Evolutionary conservation across 2,113 vertebrate genomes (phyloP), one percentile per base, ranked within the genome.

Genomic region (Anarrhichthys ocellatus): DNA sequence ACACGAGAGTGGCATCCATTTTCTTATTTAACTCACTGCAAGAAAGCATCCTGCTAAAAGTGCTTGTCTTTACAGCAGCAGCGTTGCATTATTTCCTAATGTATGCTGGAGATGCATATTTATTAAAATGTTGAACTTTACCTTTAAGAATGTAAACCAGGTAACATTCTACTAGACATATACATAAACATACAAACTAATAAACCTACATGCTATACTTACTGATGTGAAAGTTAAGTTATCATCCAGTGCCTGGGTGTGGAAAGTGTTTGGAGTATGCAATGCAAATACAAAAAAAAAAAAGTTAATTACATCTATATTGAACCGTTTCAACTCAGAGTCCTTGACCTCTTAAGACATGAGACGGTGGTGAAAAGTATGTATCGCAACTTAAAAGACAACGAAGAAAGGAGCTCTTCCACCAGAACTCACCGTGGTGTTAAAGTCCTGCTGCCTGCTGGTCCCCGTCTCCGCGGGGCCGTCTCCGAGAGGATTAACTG

Each of bases 371-470:
- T 46, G 6, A 48, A 22, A 76, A 42, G 9, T 20, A 46, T 48
- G 15, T 0, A 48, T 8, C 10, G 6, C 46, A 27, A 73, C 32
- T 48, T 14, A 7, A 52, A 78, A 62, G 5, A 63, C 14, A 56
- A 10, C 6, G 17, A 54, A 18, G 5, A 20, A 11, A 63, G 9
- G 29, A 42, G 48, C 36, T 73, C 32, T 54, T 61, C 40, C 36
- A 72, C 11, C 22, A 65, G 38, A 78, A 80, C 93, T 94, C 76
- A 99, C 98, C 90, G 94, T 94, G 20, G 94, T 93, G 82, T 94
- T 96, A 10, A 99, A 86, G 61, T 99, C 97, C 86, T 96, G 96
- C 69, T 94, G 95, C 65, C 87, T 91, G 65, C 90, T 94, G 93
- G 91, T 78, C 85, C 83, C 90, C 0, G 61, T 34, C n/a, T 89